Conservation (phyloP, 1,140 invertebrate genomes). For the Papilio xuthus region DNA sequence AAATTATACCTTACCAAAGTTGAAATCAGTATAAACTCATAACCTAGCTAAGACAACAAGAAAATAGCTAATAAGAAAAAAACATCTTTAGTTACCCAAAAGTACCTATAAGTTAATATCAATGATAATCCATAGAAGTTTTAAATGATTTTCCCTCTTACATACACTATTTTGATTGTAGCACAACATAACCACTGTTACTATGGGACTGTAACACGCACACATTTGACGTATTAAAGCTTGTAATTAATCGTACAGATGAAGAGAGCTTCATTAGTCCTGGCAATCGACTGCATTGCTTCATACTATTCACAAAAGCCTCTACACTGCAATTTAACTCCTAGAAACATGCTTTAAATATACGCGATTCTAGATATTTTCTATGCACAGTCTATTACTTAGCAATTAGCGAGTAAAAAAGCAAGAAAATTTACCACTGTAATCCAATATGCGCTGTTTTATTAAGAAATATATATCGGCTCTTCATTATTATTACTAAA, state of each 20-base stretch:
- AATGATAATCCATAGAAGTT: background rate
- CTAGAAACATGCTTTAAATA: background rate
- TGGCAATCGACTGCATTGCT: constrained; percentile 2
- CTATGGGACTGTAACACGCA: background rate
- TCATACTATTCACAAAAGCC: constrained; percentile 12
- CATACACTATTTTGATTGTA: background rate
- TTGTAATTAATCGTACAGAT: background rate
- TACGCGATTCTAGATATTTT: background rate
- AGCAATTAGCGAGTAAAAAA: too few relatives aligned
- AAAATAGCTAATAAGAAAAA: too few relatives aligned
- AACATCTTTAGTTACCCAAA: too few relatives aligned
- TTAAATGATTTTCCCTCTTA: background rate
- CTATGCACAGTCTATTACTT: background rate
- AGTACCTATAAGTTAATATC: too few relatives aligned
- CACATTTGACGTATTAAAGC: background rate
- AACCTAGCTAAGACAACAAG: too few relatives aligned
- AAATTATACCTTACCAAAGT: too few relatives aligned
- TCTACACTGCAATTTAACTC: constrained; percentile 11
- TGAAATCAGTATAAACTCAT: too few relatives aligned
- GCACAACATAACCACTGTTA: background rate
- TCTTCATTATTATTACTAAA: too few relatives aligned
- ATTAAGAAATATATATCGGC: too few relatives aligned
- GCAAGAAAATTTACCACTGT: too few relatives aligned
- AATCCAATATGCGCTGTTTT: too few relatives aligned
- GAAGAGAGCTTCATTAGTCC: constrained; percentile 8